Evolutionary conservation across 2,113 vertebrate species (phyloP).

Genomic region (Alaudala cheleensis): DNA sequence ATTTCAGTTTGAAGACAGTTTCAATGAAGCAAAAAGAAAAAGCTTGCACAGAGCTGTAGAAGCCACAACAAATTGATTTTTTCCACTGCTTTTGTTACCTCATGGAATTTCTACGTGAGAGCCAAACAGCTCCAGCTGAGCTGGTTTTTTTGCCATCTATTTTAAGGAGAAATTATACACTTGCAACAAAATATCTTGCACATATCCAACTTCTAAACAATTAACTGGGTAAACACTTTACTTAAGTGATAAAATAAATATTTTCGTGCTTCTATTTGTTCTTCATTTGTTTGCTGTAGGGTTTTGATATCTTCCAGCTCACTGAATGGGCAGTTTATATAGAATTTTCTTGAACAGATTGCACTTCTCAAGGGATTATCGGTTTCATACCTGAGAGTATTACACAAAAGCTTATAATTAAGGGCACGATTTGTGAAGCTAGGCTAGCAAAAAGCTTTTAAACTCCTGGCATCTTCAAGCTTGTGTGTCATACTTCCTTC

Average conservation of each 20-base stretch:
- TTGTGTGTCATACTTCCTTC: not conserved
- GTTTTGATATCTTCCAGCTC: not conserved
- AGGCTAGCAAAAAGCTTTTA: not conserved
- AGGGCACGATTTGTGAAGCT: not conserved
- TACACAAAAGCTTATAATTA: conserved; percentile 39
- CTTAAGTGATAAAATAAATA: not conserved
- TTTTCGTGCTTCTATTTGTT: not conserved
- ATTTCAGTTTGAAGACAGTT: conserved; percentile 35
- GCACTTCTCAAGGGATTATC: conserved; percentile 11
- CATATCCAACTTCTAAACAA: not conserved
- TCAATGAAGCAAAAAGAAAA: conserved; percentile 44
- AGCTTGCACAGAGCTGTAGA: conserved; percentile 24
- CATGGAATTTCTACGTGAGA: not conserved
- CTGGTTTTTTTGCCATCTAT: not conserved
- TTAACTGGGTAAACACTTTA: not conserved
- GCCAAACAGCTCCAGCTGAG: not conserved
- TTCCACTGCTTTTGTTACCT: conserved; percentile 42
- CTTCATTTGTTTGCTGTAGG: not conserved
- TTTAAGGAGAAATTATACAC: not conserved
- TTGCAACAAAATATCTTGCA: not conserved
- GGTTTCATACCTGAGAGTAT: not conserved
- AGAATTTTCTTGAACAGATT: not conserved
- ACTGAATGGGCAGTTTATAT: not conserved
- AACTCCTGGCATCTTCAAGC: not conserved
- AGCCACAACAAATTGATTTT: conserved; percentile 62